Percentiles rank a stretch among this genome's conserved stretches.
These are phyloP conservation scores for Camelus dromedarius DNA, from an alignment of 2,113 vertebrate genomes.

Conservation along the genomic window DNA sequence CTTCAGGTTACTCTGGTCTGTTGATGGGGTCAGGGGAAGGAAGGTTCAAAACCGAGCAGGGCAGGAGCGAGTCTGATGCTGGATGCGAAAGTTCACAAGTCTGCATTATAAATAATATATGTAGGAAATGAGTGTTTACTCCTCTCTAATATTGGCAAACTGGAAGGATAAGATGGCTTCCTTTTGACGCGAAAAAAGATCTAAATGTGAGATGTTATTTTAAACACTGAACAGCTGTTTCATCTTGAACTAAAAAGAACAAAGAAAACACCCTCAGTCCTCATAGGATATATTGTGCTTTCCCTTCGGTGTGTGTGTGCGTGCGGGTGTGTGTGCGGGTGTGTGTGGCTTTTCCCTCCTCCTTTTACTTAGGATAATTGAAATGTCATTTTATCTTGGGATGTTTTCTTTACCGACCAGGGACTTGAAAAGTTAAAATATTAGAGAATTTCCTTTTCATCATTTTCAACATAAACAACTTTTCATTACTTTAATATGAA, in stretches of 20 bases:
- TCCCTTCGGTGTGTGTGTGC: constrained; percentile 50
- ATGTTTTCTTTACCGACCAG: constrained; percentile 71
- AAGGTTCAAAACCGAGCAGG: constrained; percentile 27
- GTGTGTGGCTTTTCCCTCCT: background rate
- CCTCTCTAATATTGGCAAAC: constrained; percentile 82
- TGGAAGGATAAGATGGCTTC: constrained; percentile 86
- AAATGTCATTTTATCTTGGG: constrained; percentile 64
- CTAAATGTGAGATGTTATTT: constrained; percentile 87
- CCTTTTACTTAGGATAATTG: constrained; percentile 74
- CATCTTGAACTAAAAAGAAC: constrained; percentile 79
- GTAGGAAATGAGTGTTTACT: constrained; percentile 87
- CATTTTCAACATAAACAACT: constrained; percentile 72
- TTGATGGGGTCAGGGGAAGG: constrained; percentile 72
- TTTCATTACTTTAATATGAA: constrained; percentile 75
- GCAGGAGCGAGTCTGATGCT: constrained; percentile 64
- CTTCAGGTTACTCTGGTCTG: constrained; percentile 23
- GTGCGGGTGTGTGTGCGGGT: background rate
- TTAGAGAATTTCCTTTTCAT: constrained; percentile 73
- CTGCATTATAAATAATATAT: constrained; percentile 75
- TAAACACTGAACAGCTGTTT: constrained; percentile 86
- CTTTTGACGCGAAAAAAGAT: constrained; percentile 85
- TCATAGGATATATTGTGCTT: constrained; percentile 77
- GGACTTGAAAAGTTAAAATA: constrained; percentile 60
- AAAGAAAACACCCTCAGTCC: constrained; percentile 80
- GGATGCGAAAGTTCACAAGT: constrained; percentile 68